These are phyloP conservation scores for Pangasianodon hypophthalmus DNA, from an alignment of 2,113 vertebrate genomes.

Conservation along the genomic window DNA sequence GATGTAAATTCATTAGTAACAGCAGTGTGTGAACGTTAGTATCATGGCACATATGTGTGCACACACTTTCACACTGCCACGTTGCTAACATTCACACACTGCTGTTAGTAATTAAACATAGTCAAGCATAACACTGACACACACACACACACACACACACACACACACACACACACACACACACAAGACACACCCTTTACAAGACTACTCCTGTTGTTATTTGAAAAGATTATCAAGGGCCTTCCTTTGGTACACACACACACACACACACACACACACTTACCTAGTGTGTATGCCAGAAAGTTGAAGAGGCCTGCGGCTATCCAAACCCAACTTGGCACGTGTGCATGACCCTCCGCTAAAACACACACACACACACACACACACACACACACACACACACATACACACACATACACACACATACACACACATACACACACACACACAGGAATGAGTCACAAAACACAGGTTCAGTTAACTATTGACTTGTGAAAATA, in stretches of 20 bases:
- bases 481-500: background rate
- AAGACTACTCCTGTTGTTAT: too few species aligned
- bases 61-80: conserved; percentile 74
- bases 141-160: background rate
- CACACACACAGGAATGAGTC: conserved; percentile 24
- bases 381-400: conserved; percentile 36
- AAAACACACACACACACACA: conserved; percentile 57
- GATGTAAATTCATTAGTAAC: background rate
- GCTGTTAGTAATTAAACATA: background rate
- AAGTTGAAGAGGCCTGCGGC: conserved; percentile 95
- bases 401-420: conserved; percentile 37
- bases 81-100: conserved; percentile 58
- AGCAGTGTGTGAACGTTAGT: background rate
- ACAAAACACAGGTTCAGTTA: background rate
- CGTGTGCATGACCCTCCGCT: conserved; percentile 84
- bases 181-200: background rate
- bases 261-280: conserved; percentile 57
- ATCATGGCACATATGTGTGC: background rate
- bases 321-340: conserved; percentile 91
- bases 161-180: background rate
- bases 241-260: background rate
- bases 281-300: conserved; percentile 92
- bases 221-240: background rate
- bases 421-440: conserved; percentile 43
- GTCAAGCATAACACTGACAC: background rate